These are phyloP conservation scores for Aporophyla nigra DNA, from an alignment of 2,888 invertebrate genomes.

Conservation along the genomic window DNA sequence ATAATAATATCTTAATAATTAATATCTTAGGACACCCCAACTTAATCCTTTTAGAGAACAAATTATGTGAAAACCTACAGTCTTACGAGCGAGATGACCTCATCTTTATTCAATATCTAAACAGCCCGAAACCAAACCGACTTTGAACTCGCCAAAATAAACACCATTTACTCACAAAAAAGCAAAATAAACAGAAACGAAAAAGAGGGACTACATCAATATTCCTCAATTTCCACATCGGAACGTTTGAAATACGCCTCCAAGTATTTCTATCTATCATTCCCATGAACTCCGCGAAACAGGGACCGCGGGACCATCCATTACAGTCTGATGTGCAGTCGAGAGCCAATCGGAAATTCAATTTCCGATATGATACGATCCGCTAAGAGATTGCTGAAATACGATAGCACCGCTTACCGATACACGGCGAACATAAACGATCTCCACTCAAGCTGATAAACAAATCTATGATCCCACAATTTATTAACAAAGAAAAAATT, in stretches of 20 bases:
- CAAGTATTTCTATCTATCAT: constrained; percentile 80
- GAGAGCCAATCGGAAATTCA: constrained; percentile 88
- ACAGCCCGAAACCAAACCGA: constrained; percentile 48
- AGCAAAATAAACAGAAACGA: constrained; percentile 68
- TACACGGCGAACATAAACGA: constrained; percentile 70
- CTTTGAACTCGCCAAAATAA: constrained; percentile 65
- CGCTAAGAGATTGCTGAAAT: constrained; percentile 86
- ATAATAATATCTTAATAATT: too few relatives aligned
- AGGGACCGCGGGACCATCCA: constrained; percentile 78
- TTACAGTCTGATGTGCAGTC: constrained; percentile 79
- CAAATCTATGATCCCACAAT: constrained; percentile 48
- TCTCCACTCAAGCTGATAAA: constrained; percentile 65
- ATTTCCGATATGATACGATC: constrained; percentile 88
- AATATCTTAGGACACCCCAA: too few relatives aligned
- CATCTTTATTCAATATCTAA: constrained; percentile 38
- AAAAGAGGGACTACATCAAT: constrained; percentile 73
- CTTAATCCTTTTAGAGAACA: neutral
- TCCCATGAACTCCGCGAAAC: constrained; percentile 76
- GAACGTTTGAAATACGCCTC: constrained; percentile 68
- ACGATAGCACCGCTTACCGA: constrained; percentile 74
- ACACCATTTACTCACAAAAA: constrained; percentile 64
- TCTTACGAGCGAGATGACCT: constrained; percentile 5
- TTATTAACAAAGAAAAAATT: constrained; percentile 50
- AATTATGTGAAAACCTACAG: neutral
- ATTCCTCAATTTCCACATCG: constrained; percentile 75